Conservation (phyloP, 2,888 invertebrate genomes). For the Patella caerulea region DNA sequence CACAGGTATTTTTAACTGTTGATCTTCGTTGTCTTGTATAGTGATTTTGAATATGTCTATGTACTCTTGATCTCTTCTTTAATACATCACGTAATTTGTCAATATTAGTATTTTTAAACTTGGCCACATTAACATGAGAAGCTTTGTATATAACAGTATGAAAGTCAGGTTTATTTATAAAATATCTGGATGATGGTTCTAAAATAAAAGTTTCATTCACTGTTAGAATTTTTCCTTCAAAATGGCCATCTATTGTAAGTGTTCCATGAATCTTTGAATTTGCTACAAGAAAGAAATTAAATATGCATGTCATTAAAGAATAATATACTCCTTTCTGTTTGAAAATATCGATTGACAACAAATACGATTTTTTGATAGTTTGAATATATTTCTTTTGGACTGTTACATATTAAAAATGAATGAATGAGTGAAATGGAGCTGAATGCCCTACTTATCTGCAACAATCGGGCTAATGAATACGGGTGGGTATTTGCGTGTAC, state of each 20-base stretch:
- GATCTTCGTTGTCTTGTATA: slow-evolving; percentile 42
- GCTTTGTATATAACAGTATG: slow-evolving; percentile 95
- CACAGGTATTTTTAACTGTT: slow-evolving; percentile 80
- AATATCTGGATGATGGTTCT: slow-evolving; percentile 92
- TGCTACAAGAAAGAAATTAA: no score
- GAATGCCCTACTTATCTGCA: no score
- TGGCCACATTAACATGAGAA: slow-evolving; percentile 81
- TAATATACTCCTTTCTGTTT: no score
- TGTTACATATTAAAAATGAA: no score
- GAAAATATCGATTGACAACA: no score
- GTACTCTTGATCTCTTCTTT: not conserved
- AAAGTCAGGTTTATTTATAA: slow-evolving; percentile 78
- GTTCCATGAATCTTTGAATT: slow-evolving; percentile 78
- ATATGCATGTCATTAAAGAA: no score
- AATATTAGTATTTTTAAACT: slow-evolving; percentile 10
- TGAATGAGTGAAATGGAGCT: no score
- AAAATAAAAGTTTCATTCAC: slow-evolving; percentile 84
- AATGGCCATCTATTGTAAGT: slow-evolving; percentile 87
- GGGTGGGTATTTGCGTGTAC: no score
- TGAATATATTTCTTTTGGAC: no score
- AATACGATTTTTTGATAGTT: no score
- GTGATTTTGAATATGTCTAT: not conserved
- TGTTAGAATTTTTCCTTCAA: slow-evolving; percentile 84
- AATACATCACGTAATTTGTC: slow-evolving; percentile 45
- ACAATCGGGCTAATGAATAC: no score